These are phyloP conservation scores for Heterotilapia buettikoferi DNA, from an alignment of 2,113 vertebrate species.

Conservation along the genomic window DNA sequence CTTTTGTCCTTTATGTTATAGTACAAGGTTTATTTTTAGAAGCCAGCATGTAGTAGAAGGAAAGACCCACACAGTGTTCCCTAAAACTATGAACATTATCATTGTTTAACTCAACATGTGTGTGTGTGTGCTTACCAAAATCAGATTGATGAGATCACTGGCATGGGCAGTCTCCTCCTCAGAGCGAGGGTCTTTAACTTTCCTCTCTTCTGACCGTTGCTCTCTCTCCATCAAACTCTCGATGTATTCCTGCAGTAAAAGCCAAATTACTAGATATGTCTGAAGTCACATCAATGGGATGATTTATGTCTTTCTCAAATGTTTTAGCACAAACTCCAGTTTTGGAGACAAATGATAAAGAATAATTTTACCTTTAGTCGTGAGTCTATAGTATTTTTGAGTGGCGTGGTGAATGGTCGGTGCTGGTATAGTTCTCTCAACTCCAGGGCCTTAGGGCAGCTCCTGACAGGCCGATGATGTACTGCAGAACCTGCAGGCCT, in stretches of 20 bases:
- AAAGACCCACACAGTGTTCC: background rate
- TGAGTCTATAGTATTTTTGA: conserved; percentile 71
- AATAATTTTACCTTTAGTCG: conserved; percentile 77
- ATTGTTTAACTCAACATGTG: fast-evolving
- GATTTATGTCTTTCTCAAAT: background rate
- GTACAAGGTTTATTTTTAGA: background rate
- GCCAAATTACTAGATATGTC: background rate
- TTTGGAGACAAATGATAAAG: background rate
- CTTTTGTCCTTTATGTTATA: background rate
- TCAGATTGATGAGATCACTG: conserved; percentile 69
- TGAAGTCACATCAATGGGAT: fast-evolving
- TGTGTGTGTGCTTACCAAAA: conserved; percentile 60
- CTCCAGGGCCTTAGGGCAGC: conserved; percentile 78
- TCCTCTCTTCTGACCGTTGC: conserved; percentile 69
- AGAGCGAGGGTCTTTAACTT: conserved; percentile 77
- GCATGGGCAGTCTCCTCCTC: conserved; percentile 72
- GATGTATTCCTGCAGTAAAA: conserved; percentile 75
- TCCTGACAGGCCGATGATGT: conserved; percentile 20
- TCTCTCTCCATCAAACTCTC: conserved; percentile 77
- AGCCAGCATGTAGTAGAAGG: background rate
- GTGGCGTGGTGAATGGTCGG: conserved; percentile 51
- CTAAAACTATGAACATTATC: background rate
- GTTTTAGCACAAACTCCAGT: background rate
- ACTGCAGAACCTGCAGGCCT: background rate
- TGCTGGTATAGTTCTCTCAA: conserved; percentile 80